Evolutionary conservation across 2,113 vertebrate genomes (phyloP), one percentile per base, ranked within the genome.

Genomic region (Sapayoa aenigma): DNA sequence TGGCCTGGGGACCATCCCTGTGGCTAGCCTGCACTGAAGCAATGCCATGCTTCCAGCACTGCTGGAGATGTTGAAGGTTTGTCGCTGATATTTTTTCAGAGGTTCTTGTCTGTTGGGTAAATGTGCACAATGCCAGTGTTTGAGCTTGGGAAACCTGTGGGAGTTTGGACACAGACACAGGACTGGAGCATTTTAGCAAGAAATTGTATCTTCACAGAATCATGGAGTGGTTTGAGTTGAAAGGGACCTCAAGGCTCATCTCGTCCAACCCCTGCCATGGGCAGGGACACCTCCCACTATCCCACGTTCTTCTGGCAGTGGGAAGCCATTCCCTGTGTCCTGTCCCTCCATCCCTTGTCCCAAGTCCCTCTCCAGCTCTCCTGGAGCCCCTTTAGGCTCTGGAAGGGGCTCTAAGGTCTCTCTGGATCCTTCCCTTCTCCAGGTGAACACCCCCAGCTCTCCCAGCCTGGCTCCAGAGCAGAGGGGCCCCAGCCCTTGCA

Each of bases 241-340:
- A 3, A 52, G 19, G 6, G 1, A 19, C 37, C 18, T 24, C 6
- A 59, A 67, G 24, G 5, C 19, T 5, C 44, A 44, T 30, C 23
- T 24, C 1, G 6, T n/a, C 0, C 22, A 10, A 37, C 23, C 15
- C 22, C 21, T 74, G 59, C 42, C 59, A 16, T 6, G 37, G 42
- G 22, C 35, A 56, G 35, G 35, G 50, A 66, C 31, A 44, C 9
- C 33, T 82, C 0, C 23, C 46, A 46, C 33, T 10, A 0, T 16
- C 37, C 28, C 69, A 82, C 46, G 33, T 6, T 74, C 21, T 20
- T 65, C 21, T 65, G 62, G 9, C 62, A 42, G 19, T 65, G 14
- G 20, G 39, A 42, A 22, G 39, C 19, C 62, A 65, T 42, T 42
- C 47, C 13, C 13, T 5, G 9, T 52, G 21, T 53, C 41, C 28